A percentile compares a stretch with the other conserved stretches of the same genome.
phyloP scores from a whole-genome alignment of 2,113 vertebrate species.

The Lepidothrix coronata region DNA sequence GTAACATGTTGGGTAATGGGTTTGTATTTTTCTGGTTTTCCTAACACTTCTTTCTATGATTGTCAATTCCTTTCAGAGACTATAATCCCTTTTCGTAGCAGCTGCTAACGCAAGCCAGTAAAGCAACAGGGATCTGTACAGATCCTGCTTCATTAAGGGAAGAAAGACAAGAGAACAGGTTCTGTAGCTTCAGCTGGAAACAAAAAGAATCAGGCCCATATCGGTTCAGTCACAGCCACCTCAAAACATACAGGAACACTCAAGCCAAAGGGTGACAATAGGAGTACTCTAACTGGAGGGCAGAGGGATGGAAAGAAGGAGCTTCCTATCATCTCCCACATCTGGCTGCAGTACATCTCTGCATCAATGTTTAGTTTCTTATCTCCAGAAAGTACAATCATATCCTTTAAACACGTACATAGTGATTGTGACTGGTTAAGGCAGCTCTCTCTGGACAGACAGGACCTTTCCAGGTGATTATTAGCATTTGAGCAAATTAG shows the following conservation, averaged over 20 bases:
- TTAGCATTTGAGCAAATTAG: background rate
- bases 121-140: constrained; percentile 6
- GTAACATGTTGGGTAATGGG: background rate
- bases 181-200: background rate
- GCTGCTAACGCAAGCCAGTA: constrained; percentile 1
- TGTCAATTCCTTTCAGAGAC: constrained; percentile 5
- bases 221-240: background rate
- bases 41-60: background rate
- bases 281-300: background rate
- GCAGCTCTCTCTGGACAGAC: background rate
- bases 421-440: background rate
- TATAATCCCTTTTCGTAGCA: constrained; percentile 26
- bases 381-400: background rate
- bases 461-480: background rate
- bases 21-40: background rate
- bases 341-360: background rate
- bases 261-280: accelerated
- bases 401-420: background rate
- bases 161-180: constrained; percentile 30
- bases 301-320: background rate
- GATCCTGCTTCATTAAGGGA: background rate
- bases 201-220: background rate
- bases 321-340: background rate
- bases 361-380: background rate
- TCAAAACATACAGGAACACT: background rate